Conservation (phyloP, 2,888 invertebrate genomes). For the Nomada fabriciana region DNA sequence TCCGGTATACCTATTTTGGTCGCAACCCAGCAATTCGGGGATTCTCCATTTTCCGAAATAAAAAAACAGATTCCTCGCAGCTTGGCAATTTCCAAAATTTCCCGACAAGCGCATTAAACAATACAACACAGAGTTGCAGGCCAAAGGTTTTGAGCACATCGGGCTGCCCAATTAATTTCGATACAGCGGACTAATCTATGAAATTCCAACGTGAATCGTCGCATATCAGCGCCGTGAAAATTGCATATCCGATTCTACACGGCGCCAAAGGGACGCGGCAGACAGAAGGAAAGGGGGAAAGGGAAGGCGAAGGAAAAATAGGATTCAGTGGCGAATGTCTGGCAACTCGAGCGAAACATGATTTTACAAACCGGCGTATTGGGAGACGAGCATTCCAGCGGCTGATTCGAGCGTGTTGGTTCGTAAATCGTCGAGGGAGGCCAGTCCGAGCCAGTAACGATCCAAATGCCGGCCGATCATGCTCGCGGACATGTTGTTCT, state of each 20-base stretch:
- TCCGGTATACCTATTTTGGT: too few species aligned
- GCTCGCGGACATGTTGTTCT: constrained; percentile 95
- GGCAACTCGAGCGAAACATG: constrained; percentile 18
- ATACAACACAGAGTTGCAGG: too few species aligned
- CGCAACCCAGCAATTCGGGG: too few species aligned
- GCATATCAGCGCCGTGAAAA: background rate
- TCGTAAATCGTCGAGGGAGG: constrained; percentile 95
- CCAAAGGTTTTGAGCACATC: too few species aligned
- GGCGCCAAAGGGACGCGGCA: background rate
- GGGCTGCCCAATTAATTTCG: too few species aligned
- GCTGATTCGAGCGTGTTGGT: constrained; percentile 98
- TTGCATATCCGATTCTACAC: background rate
- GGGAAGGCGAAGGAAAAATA: background rate
- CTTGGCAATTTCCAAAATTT: too few species aligned
- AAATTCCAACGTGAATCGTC: too few species aligned
- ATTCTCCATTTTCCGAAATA: too few species aligned
- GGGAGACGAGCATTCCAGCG: constrained; percentile 94
- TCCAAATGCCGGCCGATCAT: constrained; percentile 89
- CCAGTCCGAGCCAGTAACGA: constrained; percentile 96
- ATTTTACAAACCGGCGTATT: constrained; percentile 91
- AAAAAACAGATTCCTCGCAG: too few species aligned
- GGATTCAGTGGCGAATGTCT: background rate
- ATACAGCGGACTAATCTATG: too few species aligned
- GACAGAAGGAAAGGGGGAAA: too few species aligned
- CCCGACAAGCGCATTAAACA: too few species aligned